Evolutionary conservation across 2,113 vertebrate genomes (phyloP), one percentile per base, ranked within the genome.

Genomic region (Oreotrochilus melanogaster): DNA sequence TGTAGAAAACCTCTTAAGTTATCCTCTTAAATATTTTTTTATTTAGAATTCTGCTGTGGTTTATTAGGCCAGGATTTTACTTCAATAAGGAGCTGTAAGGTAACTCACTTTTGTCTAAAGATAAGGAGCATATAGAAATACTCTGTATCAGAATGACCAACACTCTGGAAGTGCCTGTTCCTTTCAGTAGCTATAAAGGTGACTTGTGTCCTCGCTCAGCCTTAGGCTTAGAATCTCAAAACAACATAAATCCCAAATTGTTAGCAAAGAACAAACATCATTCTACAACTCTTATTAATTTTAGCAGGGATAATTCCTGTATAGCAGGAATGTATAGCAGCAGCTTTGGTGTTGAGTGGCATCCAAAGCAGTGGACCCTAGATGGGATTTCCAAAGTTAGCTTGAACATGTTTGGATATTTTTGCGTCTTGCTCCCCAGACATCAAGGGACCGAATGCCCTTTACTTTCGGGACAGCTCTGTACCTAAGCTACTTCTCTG

Each of bases 321-420:
- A 37, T n/a, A n/a, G n/a, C n/a, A n/a, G n/a, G n/a, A 35, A n/a
- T 42, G 22, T 19, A 53, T 31, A 50, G 60, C 43, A 71, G 4
- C 9, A 15, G 30, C 37, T 43, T 76, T 71, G 57, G 28, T 60
- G 28, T 23, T 1, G 6, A 39, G 25, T 42, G 8, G 14, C n/a
- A 25, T 24, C 50, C 64, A 64, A 21, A 76, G 35, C 31, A 28
- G 18, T 13, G 14, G 0, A 0, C 9, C 14, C 14, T 39, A 10
- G 28, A 9, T 47, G 14, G 27, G 25, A n/a, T 14, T 62, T 39
- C 24, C 54, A 39, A 67, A 61, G 30, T 39, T 61, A 9, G 14
- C 24, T 9, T 22, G 37, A 57, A n/a, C 9, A 8, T 33, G 21
- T 58, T 21, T 19, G 3, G 2, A 3, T 25, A 17, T 42, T 89